Percentiles rank a stretch among this genome's conserved stretches.
Evolutionary conservation across 2,797 vertebrate species (phyloP).

Genomic region (Simalia tracyae): DNA sequence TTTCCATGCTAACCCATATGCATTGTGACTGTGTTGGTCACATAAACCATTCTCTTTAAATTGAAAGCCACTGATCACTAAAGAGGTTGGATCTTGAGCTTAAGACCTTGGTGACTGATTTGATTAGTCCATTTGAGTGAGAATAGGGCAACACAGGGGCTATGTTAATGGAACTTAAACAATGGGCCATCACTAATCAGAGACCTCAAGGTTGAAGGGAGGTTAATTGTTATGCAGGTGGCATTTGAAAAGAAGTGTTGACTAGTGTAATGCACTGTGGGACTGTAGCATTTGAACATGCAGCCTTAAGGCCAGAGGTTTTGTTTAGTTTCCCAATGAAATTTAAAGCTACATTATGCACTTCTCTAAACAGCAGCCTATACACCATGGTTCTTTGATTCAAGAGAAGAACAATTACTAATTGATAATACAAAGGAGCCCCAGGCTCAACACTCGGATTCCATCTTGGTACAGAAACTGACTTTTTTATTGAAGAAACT

Average conservation of each 20-base stretch:
- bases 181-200: slow-evolving; percentile 95
- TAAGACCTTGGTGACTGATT: slow-evolving; percentile 82
- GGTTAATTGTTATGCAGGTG: slow-evolving; percentile 94
- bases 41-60: slow-evolving; percentile 72
- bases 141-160: slow-evolving; percentile 83
- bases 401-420: slow-evolving; percentile 55
- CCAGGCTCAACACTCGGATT: slow-evolving; percentile 51
- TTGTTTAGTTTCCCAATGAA: slow-evolving; percentile 74
- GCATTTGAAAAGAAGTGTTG: slow-evolving; percentile 85
- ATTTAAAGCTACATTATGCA: slow-evolving; percentile 75
- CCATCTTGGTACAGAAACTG: slow-evolving; percentile 54
- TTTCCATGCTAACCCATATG: slow-evolving; percentile 58
- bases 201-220: slow-evolving; percentile 91
- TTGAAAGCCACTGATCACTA: slow-evolving; percentile 69
- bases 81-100: slow-evolving; percentile 74
- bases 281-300: slow-evolving; percentile 86
- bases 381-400: slow-evolving; percentile 65
- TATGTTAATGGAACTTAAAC: slow-evolving; percentile 87
- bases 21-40: slow-evolving; percentile 69
- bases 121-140: slow-evolving; percentile 86
- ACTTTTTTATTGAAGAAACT: slow-evolving; percentile 39
- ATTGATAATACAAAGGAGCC: slow-evolving; percentile 65
- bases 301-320: slow-evolving; percentile 84
- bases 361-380: slow-evolving; percentile 69
- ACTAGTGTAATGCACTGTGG: slow-evolving; percentile 85